Evolutionary conservation across 1,140 invertebrate genomes (phyloP), one percentile per base, ranked within the genome.

Genomic region (Heliconius congener): DNA sequence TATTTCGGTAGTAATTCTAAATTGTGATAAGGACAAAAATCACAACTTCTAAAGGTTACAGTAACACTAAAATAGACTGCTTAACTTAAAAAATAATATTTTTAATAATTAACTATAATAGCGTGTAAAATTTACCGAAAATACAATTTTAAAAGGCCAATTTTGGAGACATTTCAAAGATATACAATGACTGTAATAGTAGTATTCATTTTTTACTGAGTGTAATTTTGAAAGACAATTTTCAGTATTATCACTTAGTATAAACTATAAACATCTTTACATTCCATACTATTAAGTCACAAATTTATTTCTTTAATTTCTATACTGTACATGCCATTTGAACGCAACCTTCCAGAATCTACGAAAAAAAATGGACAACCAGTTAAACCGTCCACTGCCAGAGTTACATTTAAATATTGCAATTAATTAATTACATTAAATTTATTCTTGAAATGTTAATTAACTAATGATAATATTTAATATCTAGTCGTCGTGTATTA

Each of bases 331-430:
- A 13, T 23, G 55, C 55, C n/a, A 60, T 60, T 60, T 60, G 19
- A 60, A 60, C 9, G 50, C 50, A 60, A 23, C n/a, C 55, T 60
- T 60, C 55, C 55, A 60, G 55, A 27, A 60, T 60, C 19, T 60
- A 23, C 3, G n/a, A 60, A 23, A 30, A 13, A 13, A 70, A 66
- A 66, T 30, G 66, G 73, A 70, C 78, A 80, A 82, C 78, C 82
- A 80, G 77, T 76, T 79, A 72, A 78, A 81, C 86, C 86, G 83
- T 88, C 86, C 86, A 88, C 84, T 83, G 86, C 86, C 86, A 83
- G 74, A 76, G 66, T 30, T 71, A 60, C 55, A 42, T 39, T 57
- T n/a, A 37, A 74, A 60, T 37, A 57, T 23, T 57, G 8, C 55
- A 57, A 57, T 57, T 66, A 27, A 16, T 13, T 16, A 66, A 66